Percentiles rank a stretch among this genome's conserved stretches.
phyloP scores from a whole-genome alignment of 2,797 vertebrate species.

The Nannoperca australis region DNA sequence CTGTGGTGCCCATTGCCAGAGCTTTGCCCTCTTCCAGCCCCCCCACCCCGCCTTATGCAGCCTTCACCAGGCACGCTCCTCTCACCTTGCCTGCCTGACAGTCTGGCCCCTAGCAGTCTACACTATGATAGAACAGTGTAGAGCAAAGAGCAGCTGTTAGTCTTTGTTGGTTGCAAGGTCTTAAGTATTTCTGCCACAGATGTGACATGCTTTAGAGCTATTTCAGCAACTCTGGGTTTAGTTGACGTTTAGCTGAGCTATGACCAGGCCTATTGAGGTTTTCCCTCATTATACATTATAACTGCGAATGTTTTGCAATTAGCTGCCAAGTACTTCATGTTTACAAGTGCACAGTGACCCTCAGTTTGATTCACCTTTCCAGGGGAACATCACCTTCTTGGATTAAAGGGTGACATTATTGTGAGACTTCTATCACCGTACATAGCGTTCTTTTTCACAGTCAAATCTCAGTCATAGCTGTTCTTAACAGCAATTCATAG shows the following conservation, averaged over 20 bases:
- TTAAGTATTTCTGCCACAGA: not conserved
- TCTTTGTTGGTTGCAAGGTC: not conserved
- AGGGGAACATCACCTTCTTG: slow-evolving; percentile 1
- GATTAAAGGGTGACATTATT: slow-evolving; percentile 14
- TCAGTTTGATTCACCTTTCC: not conserved
- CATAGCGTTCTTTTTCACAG: slow-evolving; percentile 1
- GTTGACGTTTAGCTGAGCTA: slow-evolving; percentile 4
- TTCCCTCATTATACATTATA: slow-evolving; percentile 2
- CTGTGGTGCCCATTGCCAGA: slow-evolving; percentile 69
- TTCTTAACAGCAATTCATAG: not conserved
- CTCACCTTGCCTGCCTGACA: slow-evolving; percentile 54
- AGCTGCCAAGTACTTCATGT: slow-evolving; percentile 8
- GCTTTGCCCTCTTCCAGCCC: slow-evolving; percentile 74
- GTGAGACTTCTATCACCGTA: not conserved
- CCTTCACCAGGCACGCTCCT: slow-evolving; percentile 40
- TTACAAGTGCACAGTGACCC: slow-evolving; percentile 13
- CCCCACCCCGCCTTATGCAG: slow-evolving; percentile 55
- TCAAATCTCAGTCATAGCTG: not conserved
- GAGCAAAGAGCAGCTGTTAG: slow-evolving; percentile 26
- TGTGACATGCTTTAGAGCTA: not conserved
- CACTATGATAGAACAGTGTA: slow-evolving; percentile 12
- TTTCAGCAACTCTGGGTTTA: slow-evolving; percentile 13
- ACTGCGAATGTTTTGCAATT: slow-evolving; percentile 7
- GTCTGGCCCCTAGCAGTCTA: slow-evolving; percentile 27
- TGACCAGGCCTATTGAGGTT: not conserved